Percentiles rank a stretch among this genome's conserved stretches.
Evolutionary conservation across 2,888 invertebrate genomes (phyloP).

Genomic region (Drosophila quinaria): DNA sequence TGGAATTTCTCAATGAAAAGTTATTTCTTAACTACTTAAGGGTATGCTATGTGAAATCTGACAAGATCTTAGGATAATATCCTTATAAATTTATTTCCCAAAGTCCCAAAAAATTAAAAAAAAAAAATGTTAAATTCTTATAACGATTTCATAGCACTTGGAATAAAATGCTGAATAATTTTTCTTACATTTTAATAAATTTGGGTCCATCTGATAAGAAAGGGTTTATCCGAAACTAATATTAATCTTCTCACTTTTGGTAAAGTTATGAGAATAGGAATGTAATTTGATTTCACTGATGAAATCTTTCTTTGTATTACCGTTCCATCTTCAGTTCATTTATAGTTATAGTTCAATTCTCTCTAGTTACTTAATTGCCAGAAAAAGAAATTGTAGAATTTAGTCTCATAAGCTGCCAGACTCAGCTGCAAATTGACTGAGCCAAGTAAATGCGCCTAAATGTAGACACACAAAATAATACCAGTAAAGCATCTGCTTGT

Average conservation of each 20-base stretch:
- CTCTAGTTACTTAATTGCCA: slow-evolving; percentile 1
- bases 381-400: slow-evolving; percentile 1
- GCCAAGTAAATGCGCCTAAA: slow-evolving; percentile 52
- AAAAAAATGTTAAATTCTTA: too few species aligned
- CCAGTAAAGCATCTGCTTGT: slow-evolving; percentile 15
- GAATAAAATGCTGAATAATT: too few species aligned
- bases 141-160: too few species aligned
- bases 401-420: slow-evolving; percentile 6
- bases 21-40: background rate
- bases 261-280: too few species aligned
- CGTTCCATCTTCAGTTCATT: background rate
- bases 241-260: too few species aligned
- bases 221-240: too few species aligned
- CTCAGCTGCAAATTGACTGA: slow-evolving; percentile 27
- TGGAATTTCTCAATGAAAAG: background rate
- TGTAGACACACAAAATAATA: slow-evolving; percentile 41
- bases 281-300: too few species aligned
- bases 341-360: background rate
- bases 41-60: background rate
- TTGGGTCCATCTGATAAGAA: too few species aligned
- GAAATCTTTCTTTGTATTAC: background rate
- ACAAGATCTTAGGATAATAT: background rate
- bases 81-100: too few species aligned
- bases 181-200: too few species aligned
- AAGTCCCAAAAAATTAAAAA: too few species aligned